Conservation (phyloP, 2,113 vertebrate genomes). For the Mustela nigripes region DNA sequence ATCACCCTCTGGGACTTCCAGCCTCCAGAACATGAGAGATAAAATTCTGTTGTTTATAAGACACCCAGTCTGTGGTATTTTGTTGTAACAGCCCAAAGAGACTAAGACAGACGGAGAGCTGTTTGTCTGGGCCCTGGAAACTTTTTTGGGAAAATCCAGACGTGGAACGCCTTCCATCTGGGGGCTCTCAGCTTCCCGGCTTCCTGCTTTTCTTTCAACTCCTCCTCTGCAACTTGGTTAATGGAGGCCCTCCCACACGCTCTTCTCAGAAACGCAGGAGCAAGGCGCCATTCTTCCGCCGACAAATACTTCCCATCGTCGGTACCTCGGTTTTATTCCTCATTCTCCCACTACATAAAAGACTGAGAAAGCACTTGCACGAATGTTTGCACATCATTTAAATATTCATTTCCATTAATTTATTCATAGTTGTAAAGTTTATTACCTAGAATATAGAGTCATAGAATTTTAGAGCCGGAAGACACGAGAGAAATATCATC, state of each 20-base stretch:
- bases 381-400: conserved; percentile 76
- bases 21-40: neutral
- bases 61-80: fast-evolving
- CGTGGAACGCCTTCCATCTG: neutral
- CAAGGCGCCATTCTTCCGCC: neutral
- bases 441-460: conserved; percentile 74
- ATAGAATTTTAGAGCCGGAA: conserved; percentile 66
- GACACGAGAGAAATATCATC: conserved; percentile 59
- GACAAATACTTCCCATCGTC: neutral
- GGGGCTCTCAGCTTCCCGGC: neutral
- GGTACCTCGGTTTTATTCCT: conserved; percentile 7
- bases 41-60: neutral
- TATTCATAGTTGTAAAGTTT: conserved; percentile 81
- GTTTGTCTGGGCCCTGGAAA: neutral
- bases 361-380: conserved; percentile 24
- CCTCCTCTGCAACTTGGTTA: neutral
- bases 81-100: fast-evolving
- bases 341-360: conserved; percentile 52
- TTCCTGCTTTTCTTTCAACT: neutral
- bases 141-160: neutral
- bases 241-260: neutral
- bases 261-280: neutral
- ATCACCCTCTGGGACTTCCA: neutral
- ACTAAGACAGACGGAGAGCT: neutral
- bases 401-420: conserved; percentile 79